These are phyloP conservation scores for Ligdia adustata DNA, from an alignment of 2,888 invertebrate species.

Conservation along the genomic window DNA sequence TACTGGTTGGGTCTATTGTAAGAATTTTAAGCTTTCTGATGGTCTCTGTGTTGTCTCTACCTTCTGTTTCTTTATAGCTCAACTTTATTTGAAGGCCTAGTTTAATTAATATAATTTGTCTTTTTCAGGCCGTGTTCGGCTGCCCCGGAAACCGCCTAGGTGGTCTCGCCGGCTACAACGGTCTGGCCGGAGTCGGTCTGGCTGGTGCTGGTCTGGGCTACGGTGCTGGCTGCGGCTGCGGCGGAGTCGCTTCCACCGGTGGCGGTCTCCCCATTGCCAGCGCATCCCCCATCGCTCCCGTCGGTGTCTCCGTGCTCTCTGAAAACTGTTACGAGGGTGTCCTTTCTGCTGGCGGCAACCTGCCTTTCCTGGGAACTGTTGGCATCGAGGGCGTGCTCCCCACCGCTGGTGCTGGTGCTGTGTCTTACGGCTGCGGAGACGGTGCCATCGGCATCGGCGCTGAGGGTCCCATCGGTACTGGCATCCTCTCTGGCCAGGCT, in stretches of 20 bases:
- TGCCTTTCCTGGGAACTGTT: slow-evolving; percentile 48
- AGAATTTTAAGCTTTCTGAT: too few relatives aligned
- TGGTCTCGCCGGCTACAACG: slow-evolving; percentile 29
- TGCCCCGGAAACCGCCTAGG: slow-evolving; percentile 21
- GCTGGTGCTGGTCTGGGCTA: slow-evolving; percentile 40
- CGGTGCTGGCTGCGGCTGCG: slow-evolving; percentile 22
- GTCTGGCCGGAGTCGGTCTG: slow-evolving; percentile 29
- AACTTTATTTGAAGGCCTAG: too few relatives aligned
- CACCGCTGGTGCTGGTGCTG: slow-evolving; percentile 45
- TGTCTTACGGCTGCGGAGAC: slow-evolving; percentile 49
- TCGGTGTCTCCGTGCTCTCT: slow-evolving; percentile 49
- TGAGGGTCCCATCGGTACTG: slow-evolving; percentile 22
- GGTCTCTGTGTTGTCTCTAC: too few relatives aligned
- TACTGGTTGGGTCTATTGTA: too few relatives aligned
- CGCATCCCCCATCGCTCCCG: slow-evolving; percentile 42
- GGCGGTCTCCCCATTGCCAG: slow-evolving; percentile 44
- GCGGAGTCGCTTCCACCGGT: slow-evolving; percentile 30
- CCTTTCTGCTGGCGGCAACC: slow-evolving; percentile 42
- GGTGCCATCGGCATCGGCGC: slow-evolving; percentile 36
- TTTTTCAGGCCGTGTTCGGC: slow-evolving; percentile 21
- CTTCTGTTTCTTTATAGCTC: too few relatives aligned
- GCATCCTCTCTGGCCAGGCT: neutral
- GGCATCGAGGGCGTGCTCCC: slow-evolving; percentile 49
- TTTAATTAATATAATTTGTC: neutral
- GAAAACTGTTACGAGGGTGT: slow-evolving; percentile 48